Conservation (phyloP, 2,113 vertebrate species). For the Perognathus longimembris region DNA sequence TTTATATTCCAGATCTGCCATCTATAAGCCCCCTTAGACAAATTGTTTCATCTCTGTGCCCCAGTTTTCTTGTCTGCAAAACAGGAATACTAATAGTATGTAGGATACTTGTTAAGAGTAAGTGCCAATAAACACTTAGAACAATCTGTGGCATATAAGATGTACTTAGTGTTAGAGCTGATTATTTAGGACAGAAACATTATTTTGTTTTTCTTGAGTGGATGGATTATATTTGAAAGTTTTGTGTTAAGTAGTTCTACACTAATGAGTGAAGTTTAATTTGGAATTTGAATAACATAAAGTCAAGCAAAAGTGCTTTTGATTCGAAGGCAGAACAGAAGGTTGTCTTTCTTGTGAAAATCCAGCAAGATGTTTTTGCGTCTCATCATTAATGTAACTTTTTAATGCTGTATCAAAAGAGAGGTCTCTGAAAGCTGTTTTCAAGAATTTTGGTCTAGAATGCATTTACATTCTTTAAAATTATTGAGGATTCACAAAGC, state of each 20-base stretch:
- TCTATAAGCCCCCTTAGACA: not conserved
- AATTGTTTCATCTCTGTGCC: not conserved
- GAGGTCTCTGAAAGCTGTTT: not conserved
- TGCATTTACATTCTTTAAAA: not conserved
- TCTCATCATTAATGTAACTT: conserved; percentile 14
- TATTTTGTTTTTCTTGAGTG: conserved; percentile 22
- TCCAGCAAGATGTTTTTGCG: not conserved
- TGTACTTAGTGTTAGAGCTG: not conserved
- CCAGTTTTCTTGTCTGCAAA: conserved; percentile 16
- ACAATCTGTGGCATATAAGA: too few species aligned
- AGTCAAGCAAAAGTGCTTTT: conserved; percentile 24
- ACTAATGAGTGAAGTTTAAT: conserved; percentile 34
- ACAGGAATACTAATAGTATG: not conserved
- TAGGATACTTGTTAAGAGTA: not conserved
- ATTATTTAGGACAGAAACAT: not conserved
- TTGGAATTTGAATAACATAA: conserved; percentile 7
- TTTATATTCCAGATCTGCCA: not conserved
- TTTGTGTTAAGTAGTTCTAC: not conserved
- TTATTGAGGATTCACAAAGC: not conserved
- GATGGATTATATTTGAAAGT: conserved; percentile 24
- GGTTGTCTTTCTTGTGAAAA: conserved; percentile 26
- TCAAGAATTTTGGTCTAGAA: not conserved
- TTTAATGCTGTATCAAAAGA: conserved; percentile 17
- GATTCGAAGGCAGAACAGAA: not conserved
- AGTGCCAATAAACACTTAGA: not conserved